Base-by-base conservation (phyloP, 1,140 invertebrate species). In the Drosophila azteca region DNA sequence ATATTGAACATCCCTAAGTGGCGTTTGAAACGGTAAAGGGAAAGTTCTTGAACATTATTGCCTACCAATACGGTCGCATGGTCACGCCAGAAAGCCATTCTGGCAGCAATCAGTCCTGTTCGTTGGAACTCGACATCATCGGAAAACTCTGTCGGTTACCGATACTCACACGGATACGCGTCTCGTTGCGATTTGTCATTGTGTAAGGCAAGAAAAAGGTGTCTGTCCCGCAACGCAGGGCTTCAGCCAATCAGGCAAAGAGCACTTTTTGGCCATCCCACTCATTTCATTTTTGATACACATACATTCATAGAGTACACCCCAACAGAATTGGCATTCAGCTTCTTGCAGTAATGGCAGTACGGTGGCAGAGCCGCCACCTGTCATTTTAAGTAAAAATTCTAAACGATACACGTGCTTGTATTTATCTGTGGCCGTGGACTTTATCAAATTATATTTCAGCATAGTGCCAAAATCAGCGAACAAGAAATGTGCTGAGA, bases 181-280 rank as follows among this genome's bases (percentile, higher is more conserved):
- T 51, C 59, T 51, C 73, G 39, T 51, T 39, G 57, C 58, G 58
- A 65, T 81, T 61, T 84, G 55, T 53, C 49, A 75, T 83, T 83
- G 77, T 80, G 61, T 50, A 22, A 31, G 39, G 20, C 48, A 73
- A 68, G 49, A 70, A 54, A 75, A 76, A 77, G 59, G 45, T 59
- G 29, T 39, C 35, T 8, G 26, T 50, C 35, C 31, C 39, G 24
- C 24, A 39, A 24, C 29, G 53, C 54, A 64, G 52, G 26, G 49
- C 46, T 51, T 60, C 52, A 55, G 65, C 79, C 81, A 83, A 85
- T 83, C 79, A 71, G 65, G 64, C 53, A 55, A 60, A 63, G 44
- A 78, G 29, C 63, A 52, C 15, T 61, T 62, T 71, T 43, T 55
- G 69, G 67, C 69, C 67, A 72, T 45, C 41, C 50, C 35, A 43